These are phyloP conservation scores for Nebria salina DNA, from an alignment of 2,888 invertebrate genomes.

Conservation along the genomic window DNA sequence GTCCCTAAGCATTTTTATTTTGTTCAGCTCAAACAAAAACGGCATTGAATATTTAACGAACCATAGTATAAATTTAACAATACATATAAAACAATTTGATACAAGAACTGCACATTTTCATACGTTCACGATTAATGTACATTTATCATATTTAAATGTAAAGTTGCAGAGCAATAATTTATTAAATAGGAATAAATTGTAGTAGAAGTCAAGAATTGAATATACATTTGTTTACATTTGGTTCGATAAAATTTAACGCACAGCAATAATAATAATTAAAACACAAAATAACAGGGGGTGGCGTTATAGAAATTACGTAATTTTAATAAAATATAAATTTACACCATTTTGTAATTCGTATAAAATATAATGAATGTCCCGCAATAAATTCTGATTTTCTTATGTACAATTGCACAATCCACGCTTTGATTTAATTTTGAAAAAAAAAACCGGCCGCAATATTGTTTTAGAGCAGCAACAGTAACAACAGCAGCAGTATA, in stretches of 20 bases:
- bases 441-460: background rate
- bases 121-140: too few species aligned
- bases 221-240: background rate
- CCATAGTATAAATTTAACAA: too few species aligned
- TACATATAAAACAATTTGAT: too few species aligned
- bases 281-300: conserved; percentile 50
- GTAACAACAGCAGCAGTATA: conserved; percentile 8
- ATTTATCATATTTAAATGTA: too few species aligned
- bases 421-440: conserved; percentile 15
- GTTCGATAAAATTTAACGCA: background rate
- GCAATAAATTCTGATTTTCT: conserved; percentile 64
- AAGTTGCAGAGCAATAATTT: too few species aligned
- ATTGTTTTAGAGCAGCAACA: conserved; percentile 5
- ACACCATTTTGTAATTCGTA: conserved; percentile 49
- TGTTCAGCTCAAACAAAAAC: too few species aligned
- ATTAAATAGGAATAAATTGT: too few species aligned
- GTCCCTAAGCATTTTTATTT: too few species aligned
- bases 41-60: too few species aligned
- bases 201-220: too few species aligned
- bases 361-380: conserved; percentile 67
- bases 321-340: conserved; percentile 59
- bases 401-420: conserved; percentile 63
- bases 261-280: background rate
- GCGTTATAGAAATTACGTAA: background rate
- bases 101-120: too few species aligned